Evolutionary conservation across 1,140 invertebrate species (phyloP), one percentile per base, ranked within the genome.

Genomic region (Agraylea sexmaculata): DNA sequence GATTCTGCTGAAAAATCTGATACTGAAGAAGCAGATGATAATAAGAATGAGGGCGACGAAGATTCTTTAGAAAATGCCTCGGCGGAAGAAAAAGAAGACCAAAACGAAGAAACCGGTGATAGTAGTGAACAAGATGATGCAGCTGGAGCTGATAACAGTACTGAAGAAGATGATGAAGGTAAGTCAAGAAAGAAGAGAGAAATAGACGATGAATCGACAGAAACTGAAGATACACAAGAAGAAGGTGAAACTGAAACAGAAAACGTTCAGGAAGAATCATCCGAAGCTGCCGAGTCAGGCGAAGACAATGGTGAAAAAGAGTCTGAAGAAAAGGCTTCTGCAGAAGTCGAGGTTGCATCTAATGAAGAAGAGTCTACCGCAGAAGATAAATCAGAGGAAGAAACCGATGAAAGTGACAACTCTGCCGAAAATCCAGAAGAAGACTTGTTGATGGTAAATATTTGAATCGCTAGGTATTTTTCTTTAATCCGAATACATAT

Each of bases 401-500:
- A 38, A 11, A 23, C 38, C 13, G 49, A 42, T 25, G 50, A 44
- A 21, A 40, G 30, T 11, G 56, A 56, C 40, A 54, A 53, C 37
- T 49, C 62, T 10, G 51, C 48, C 22, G 56, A 62, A 16, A 62
- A 60, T 23, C 63, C 70, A 5, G 73, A 77, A 51, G 73, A 77
- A 52, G 72, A 76, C 49, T 61, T 75, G 43, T 64, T 69, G 45
- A 58, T 67, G 57, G 72, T 76, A 59, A 55, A 57, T 36, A 39
- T 18, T 29, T 35, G n/a, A n/a, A n/a, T n/a, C n/a, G n/a, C n/a
- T n/a, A 22, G 13, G 13, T 21, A 36, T 8, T 18, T 41, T 41
- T 17, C 31, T 27, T 7, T 27, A 27, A 27, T 8, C 23, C n/a
- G 23, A 8, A n/a, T 27, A 27, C 23, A n/a, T 27, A 31, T 45